Percentiles rank a stretch among this genome's conserved stretches.
Evolutionary conservation across 2,888 invertebrate genomes (phyloP).

Genomic region (Notodonta ziczac): DNA sequence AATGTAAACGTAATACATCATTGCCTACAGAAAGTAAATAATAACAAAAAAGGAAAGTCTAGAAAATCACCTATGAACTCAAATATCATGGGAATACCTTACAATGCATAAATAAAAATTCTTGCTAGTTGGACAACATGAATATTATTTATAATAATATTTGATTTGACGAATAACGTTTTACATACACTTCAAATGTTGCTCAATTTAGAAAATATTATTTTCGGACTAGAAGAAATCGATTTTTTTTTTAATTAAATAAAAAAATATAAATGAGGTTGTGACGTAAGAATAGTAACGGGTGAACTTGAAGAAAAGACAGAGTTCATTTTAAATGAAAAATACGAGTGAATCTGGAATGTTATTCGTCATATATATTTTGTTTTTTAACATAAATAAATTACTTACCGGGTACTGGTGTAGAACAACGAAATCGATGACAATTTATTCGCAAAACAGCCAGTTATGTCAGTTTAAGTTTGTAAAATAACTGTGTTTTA

Average conservation of each 20-base stretch:
- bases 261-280: conserved; percentile 67
- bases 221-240: conserved; percentile 52
- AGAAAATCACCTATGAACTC: too few relatives aligned
- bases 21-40: too few relatives aligned
- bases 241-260: conserved; percentile 43
- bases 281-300: conserved; percentile 73
- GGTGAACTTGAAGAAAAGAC: conserved; percentile 45
- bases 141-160: conserved; percentile 8
- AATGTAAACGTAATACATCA: too few relatives aligned
- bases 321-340: conserved; percentile 60
- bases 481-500: conserved; percentile 14
- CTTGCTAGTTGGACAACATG: too few relatives aligned
- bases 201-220: conserved; percentile 74
- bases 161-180: conserved; percentile 69
- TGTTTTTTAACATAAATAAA: conserved; percentile 25
- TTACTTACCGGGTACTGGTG: conserved; percentile 43
- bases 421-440: conserved; percentile 46
- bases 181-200: conserved; percentile 73
- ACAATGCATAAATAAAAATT: too few relatives aligned
- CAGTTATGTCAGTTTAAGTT: conserved; percentile 9
- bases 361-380: conserved; percentile 69
- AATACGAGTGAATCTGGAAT: conserved; percentile 58
- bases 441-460: conserved; percentile 10
- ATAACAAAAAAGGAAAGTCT: too few relatives aligned
- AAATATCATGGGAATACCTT: too few relatives aligned